Base-by-base conservation (phyloP, 2,797 vertebrate species). In the Moxostoma hubbsi region DNA sequence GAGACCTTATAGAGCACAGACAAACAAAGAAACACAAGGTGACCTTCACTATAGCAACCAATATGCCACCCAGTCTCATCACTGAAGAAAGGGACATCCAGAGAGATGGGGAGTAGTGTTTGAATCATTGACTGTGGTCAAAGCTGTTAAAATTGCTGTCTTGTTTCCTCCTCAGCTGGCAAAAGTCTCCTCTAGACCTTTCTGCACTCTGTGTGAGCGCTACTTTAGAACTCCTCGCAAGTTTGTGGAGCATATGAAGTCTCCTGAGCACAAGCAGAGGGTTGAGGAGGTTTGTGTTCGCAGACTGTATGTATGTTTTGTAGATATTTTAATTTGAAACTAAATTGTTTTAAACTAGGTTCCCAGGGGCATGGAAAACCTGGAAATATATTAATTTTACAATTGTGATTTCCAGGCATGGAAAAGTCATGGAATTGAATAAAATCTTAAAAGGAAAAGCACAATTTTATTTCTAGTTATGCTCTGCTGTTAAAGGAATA, bases 241-340 rank as follows among this genome's bases (percentile, higher is more conserved):
- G 89, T 98, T 99, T 50, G 97, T 99, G 89, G 97, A 99, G 75
- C 97, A 99, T 67, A 96, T 99, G 93, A 99, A 99, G 90, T 98
- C 97, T 49, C 91, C 93, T 2, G 95, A 94, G 10, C 97, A 99
- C 86, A 99, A 98, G 77, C 92, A 94, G 88, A 95, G 95, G 91
- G 95, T 95, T 70, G 92, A 93, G 74, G 93, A 95, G 94, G 95
- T 95, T 88, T 50, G 73, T 81, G 36, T 70, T 43, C 15, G 4
- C 4, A 36, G 36, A 4, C 4, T 9, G 7, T 10, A 43, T 58
- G 13, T 70, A 10, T 59, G 6, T 79, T 36, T 80, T 75, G 10
- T 54, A 15, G 51, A 8, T 18, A 46, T 18, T 57, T 47, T 0
- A 57, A 75, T 47, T 1, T 10, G 45, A 70, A 51, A 43, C 11